Percentiles rank a stretch among this genome's conserved stretches.
Conservation (phyloP, 2,113 vertebrate genomes). For the Eupsittula cactorum region DNA sequence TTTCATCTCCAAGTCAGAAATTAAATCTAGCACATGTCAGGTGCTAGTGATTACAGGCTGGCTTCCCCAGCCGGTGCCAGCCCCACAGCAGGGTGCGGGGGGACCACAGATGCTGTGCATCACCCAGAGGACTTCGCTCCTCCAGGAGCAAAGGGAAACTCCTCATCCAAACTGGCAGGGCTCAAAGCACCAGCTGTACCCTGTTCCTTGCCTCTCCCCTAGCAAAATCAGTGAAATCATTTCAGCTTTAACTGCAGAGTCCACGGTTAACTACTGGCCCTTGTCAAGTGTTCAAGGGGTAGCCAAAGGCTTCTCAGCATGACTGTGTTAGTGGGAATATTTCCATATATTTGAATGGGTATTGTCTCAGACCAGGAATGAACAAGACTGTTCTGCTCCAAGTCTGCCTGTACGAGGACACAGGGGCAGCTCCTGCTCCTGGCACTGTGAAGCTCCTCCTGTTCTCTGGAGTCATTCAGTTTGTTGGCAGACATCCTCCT, state of each 20-base stretch:
- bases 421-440: rapidly evolving
- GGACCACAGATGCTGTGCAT: not conserved
- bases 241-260: not conserved
- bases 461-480: not conserved
- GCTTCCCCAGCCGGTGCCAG: not conserved
- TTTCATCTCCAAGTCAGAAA: constrained; percentile 19
- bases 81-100: rapidly evolving
- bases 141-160: not conserved
- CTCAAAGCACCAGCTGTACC: not conserved
- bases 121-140: rapidly evolving
- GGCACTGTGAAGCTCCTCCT: rapidly evolving
- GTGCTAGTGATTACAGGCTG: not conserved
- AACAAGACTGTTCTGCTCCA: constrained; percentile 43
- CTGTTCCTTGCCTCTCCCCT: not conserved
- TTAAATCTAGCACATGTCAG: not conserved
- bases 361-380: constrained; percentile 45
- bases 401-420: not conserved
- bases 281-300: constrained; percentile 6
- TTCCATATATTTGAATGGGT: constrained; percentile 29
- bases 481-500: not conserved
- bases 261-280: not conserved
- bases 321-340: not conserved
- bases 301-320: constrained; percentile 1
- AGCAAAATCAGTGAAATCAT: not conserved
- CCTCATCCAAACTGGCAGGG: not conserved